A percentile compares a stretch with the other conserved stretches of the same genome.
Evolutionary conservation across 2,888 invertebrate genomes (phyloP).

Genomic region (Ernsta delagoae): DNA sequence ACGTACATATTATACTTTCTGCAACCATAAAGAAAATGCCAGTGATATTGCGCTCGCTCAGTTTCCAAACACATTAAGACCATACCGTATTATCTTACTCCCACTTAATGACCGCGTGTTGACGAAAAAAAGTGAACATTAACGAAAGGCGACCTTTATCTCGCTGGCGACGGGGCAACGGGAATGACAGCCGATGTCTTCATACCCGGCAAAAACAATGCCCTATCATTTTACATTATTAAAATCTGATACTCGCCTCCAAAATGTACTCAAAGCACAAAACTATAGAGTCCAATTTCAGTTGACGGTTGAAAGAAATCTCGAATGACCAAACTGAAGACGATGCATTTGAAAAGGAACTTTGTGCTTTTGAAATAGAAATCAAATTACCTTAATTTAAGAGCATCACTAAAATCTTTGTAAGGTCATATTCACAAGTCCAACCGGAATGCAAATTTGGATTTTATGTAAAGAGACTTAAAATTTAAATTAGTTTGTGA

Average conservation of each 20-base stretch:
- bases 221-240: constrained; percentile 73
- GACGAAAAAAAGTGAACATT: constrained; percentile 53
- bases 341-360: constrained; percentile 2
- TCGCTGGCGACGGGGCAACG: constrained; percentile 47
- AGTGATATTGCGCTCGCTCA: constrained; percentile 19
- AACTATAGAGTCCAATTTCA: constrained; percentile 36
- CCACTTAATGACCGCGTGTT: constrained; percentile 41
- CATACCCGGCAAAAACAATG: constrained; percentile 77
- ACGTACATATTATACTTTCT: not conserved
- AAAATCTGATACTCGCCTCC: constrained; percentile 49
- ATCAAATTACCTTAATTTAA: constrained; percentile 42
- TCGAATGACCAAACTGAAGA: not conserved
- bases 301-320: not conserved
- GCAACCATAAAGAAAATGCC: constrained; percentile 12
- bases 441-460: constrained; percentile 30
- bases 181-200: constrained; percentile 75
- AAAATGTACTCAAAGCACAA: constrained; percentile 36
- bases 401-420: constrained; percentile 39
- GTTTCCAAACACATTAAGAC: constrained; percentile 35
- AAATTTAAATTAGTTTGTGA: constrained; percentile 42
- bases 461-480: fast-evolving
- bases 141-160: constrained; percentile 64
- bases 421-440: constrained; percentile 45
- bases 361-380: constrained; percentile 30
- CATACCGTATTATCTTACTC: constrained; percentile 42